Percentiles rank a stretch among this genome's conserved stretches.
These are phyloP conservation scores for Castor canadensis DNA, from an alignment of 2,113 vertebrate genomes.

Conservation along the genomic window DNA sequence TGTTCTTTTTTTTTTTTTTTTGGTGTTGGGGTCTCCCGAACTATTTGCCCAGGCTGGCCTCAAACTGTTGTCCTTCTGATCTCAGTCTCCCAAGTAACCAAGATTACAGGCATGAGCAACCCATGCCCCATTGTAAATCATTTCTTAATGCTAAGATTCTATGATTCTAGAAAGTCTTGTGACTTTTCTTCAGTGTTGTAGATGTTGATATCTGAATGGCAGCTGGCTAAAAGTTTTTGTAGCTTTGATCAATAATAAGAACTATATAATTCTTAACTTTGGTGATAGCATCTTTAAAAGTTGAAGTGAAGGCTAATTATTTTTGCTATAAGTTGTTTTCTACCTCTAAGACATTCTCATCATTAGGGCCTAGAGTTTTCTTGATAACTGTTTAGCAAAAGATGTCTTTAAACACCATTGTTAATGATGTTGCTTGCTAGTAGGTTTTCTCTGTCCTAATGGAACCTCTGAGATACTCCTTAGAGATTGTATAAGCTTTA, in stretches of 20 bases:
- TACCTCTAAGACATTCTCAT: neutral
- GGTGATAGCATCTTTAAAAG: neutral
- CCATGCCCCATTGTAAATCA: no score
- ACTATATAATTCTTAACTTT: neutral
- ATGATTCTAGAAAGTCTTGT: neutral
- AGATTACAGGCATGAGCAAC: no score
- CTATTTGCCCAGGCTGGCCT: no score
- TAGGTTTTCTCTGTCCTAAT: neutral
- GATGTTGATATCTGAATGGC: neutral
- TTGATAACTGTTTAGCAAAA: neutral
- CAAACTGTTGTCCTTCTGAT: no score
- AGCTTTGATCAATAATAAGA: neutral
- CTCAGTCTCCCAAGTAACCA: no score
- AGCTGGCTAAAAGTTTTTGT: neutral
- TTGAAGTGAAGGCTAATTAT: neutral
- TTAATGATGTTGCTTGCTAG: neutral
- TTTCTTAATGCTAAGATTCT: neutral
- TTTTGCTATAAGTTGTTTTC: neutral
- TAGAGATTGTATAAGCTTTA: neutral
- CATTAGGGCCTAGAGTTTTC: neutral
- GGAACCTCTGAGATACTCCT: neutral
- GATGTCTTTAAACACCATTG: neutral
- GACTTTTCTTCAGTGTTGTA: neutral
- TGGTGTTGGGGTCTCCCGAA: no score
- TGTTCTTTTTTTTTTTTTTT: no score